Evolutionary conservation across 2,888 invertebrate genomes (phyloP).

Genomic region (Phengaris alcon): DNA sequence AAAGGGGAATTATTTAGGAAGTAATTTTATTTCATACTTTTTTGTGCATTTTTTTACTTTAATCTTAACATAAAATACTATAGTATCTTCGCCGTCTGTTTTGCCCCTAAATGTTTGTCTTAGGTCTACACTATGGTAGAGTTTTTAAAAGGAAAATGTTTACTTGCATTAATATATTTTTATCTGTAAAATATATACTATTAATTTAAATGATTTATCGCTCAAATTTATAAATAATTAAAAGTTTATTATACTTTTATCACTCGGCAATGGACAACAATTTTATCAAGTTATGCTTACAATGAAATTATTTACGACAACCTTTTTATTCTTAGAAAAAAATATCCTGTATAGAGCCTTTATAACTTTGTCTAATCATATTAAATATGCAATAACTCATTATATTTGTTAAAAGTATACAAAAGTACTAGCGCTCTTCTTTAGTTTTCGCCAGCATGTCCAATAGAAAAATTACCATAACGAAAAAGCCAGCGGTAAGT

Average conservation of each 20-base stretch:
- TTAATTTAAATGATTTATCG: not conserved
- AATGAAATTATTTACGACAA: slow-evolving; percentile 9
- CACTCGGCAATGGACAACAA: not conserved
- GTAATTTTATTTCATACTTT: too few relatives aligned
- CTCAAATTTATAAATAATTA: slow-evolving; percentile 24
- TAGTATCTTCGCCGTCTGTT: too few relatives aligned
- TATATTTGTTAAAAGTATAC: not conserved
- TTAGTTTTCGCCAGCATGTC: not conserved
- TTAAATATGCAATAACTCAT: not conserved
- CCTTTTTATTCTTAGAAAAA: slow-evolving; percentile 2
- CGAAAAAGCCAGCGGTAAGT: slow-evolving; percentile 36
- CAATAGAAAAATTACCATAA: slow-evolving; percentile 35
- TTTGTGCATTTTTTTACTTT: too few relatives aligned
- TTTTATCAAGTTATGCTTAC: not conserved
- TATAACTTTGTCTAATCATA: not conserved
- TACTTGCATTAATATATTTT: not conserved
- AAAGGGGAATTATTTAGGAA: too few relatives aligned
- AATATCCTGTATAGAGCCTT: not conserved
- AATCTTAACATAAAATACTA: too few relatives aligned
- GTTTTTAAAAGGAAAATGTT: not conserved
- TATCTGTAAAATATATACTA: not conserved
- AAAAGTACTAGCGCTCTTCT: not conserved
- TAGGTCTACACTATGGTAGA: not conserved
- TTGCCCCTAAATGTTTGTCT: not conserved
- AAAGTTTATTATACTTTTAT: slow-evolving; percentile 28